Evolutionary conservation across 2,797 vertebrate genomes (phyloP).

Genomic region (Catamblyrhynchus diadema): DNA sequence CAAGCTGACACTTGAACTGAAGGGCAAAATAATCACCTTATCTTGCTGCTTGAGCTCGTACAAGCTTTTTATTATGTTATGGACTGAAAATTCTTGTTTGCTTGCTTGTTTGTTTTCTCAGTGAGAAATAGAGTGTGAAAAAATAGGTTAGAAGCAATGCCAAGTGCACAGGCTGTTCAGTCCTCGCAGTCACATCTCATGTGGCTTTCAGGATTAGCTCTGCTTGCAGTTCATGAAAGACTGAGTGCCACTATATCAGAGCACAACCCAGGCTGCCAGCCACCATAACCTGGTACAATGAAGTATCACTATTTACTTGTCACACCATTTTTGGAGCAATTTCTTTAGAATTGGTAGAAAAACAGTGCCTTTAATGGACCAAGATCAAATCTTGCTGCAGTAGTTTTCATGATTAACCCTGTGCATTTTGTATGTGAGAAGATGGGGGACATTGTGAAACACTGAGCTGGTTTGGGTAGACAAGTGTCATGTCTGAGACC

Average conservation of each 20-base stretch:
- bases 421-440: neutral
- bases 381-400: neutral
- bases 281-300: neutral
- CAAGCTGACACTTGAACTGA: conserved; percentile 3
- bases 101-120: conserved; percentile 35
- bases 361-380: neutral
- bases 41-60: neutral
- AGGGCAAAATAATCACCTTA: neutral
- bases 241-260: neutral
- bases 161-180: neutral
- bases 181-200: neutral
- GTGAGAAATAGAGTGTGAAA: conserved; percentile 16
- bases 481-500: neutral
- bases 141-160: neutral
- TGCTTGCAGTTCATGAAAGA: neutral
- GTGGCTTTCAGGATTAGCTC: neutral
- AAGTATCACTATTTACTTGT: neutral
- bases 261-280: neutral
- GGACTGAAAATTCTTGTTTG: neutral
- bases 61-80: neutral
- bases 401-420: neutral
- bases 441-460: neutral
- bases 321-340: neutral
- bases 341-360: neutral
- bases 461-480: neutral